Percentiles rank a stretch among this genome's conserved stretches.
phyloP scores from a whole-genome alignment of 64 coral and sea anemone genomes.

The Pachyseris speciosa region DNA sequence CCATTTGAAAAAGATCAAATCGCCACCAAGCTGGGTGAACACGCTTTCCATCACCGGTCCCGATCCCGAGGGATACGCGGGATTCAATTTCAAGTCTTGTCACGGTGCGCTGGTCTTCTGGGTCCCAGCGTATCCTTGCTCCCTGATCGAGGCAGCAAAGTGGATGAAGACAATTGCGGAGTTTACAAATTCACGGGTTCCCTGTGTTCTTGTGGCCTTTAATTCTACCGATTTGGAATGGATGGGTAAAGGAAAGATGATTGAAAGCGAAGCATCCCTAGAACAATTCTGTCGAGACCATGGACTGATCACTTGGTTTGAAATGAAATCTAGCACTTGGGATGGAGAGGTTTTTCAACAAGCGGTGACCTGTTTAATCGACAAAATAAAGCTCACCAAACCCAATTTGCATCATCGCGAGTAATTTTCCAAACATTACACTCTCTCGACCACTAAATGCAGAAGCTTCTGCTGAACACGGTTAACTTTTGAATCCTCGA shows the following conservation, averaged over 20 bases:
- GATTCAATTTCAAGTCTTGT: not conserved
- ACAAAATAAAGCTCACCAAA: constrained; percentile 11
- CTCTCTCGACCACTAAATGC: too few species aligned
- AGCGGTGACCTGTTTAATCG: constrained; percentile 10
- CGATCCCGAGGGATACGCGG: not conserved
- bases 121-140: not conserved
- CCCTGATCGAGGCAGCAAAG: not conserved
- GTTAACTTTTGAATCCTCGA: too few species aligned
- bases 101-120: constrained; percentile 36
- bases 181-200: not conserved
- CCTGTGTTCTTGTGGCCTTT: constrained; percentile 4
- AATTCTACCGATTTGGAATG: constrained; percentile 22
- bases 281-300: constrained; percentile 1
- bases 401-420: too few species aligned
- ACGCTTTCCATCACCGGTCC: not conserved
- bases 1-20: constrained; percentile 17
- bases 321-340: constrained; percentile 23
- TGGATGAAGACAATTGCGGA: not conserved
- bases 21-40: not conserved
- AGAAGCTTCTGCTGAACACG: too few species aligned
- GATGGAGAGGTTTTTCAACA: constrained; percentile 14
- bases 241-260: constrained; percentile 10
- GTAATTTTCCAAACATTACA: too few species aligned
- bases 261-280: constrained; percentile 14
- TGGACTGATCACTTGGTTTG: constrained; percentile 20